Evolutionary conservation across 2,888 invertebrate genomes (phyloP).

Genomic region (Drosophila austrosaltans): DNA sequence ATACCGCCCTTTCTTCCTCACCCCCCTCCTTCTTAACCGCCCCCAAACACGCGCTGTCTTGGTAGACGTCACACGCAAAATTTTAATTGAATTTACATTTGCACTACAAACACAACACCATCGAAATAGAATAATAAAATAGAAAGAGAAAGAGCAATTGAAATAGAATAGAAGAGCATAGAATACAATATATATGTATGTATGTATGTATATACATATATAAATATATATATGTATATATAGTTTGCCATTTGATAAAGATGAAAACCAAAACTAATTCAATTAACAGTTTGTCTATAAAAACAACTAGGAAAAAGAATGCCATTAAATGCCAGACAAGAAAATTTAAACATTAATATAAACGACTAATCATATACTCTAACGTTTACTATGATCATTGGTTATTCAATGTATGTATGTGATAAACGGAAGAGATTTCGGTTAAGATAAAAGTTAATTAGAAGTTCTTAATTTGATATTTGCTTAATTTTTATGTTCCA

Average conservation of each 20-base stretch:
- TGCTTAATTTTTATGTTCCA: too few relatives aligned
- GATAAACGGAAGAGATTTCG: too few relatives aligned
- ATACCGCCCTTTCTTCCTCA: slow-evolving; percentile 9
- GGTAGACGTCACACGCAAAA: slow-evolving; percentile 68
- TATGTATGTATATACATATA: not conserved
- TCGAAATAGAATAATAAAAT: slow-evolving; percentile 19
- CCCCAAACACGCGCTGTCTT: slow-evolving; percentile 33
- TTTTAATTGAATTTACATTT: slow-evolving; percentile 77
- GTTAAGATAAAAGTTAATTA: too few relatives aligned
- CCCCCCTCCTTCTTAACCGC: slow-evolving; percentile 1
- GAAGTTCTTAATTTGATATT: too few relatives aligned
- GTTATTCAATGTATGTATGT: too few relatives aligned
- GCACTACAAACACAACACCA: slow-evolving; percentile 25
- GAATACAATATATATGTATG: slow-evolving; percentile 17
- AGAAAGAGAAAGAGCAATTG: slow-evolving; percentile 2
- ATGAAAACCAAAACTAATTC: slow-evolving; percentile 62
- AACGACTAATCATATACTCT: not conserved
- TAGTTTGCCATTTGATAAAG: slow-evolving; percentile 61
- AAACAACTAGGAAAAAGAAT: slow-evolving; percentile 35
- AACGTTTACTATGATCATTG: too few relatives aligned
- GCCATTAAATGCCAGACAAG: slow-evolving; percentile 24
- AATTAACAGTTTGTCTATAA: slow-evolving; percentile 69
- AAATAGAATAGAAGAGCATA: slow-evolving; percentile 11
- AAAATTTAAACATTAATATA: too few relatives aligned
- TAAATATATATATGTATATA: not conserved